A percentile compares a stretch with the other conserved stretches of the same genome.
Evolutionary conservation across 1,140 invertebrate genomes (phyloP).

Genomic region (Lepidurus arcticus): DNA sequence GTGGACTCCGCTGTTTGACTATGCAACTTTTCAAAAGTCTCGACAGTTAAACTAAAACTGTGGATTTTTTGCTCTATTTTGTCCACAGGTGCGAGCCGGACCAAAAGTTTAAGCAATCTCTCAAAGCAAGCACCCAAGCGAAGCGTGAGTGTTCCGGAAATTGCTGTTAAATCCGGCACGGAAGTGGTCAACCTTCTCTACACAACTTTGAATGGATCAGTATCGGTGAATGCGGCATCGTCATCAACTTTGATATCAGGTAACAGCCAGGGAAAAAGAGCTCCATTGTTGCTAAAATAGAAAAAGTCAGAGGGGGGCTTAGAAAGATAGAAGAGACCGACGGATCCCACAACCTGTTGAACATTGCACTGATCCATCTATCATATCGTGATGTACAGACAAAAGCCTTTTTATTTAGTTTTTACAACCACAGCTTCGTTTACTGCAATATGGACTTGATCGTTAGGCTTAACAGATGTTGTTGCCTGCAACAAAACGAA

Average conservation of each 20-base stretch:
- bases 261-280: neutral
- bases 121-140: conserved; percentile 1
- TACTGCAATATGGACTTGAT: neutral
- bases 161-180: conserved; percentile 4
- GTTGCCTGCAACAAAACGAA: no score
- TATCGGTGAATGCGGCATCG: neutral
- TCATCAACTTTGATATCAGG: neutral
- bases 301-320: neutral
- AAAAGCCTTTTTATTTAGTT: neutral
- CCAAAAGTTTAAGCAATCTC: neutral
- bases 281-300: neutral
- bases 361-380: neutral
- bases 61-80: neutral
- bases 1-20: no score
- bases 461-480: no score
- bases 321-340: neutral
- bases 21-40: neutral
- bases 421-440: neutral
- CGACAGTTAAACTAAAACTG: neutral
- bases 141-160: neutral
- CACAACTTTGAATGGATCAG: neutral
- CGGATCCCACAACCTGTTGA: neutral
- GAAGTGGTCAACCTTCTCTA: neutral
- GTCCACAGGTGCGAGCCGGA: neutral
- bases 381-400: neutral